Base-by-base conservation (phyloP, 2,888 invertebrate species). In the Aspidiotus destructor region DNA sequence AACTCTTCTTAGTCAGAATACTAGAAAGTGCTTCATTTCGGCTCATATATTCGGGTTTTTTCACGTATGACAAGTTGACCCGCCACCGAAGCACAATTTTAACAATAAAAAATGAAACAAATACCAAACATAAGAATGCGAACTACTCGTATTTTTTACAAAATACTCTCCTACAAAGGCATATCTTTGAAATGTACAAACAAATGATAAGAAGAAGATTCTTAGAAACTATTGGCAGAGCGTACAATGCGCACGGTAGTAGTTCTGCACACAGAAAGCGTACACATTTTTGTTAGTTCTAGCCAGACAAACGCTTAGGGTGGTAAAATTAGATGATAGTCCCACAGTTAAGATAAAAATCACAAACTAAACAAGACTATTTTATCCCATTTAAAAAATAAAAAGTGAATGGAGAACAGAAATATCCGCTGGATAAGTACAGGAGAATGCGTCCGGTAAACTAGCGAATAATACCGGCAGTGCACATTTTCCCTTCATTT, bases 271-370 rank as follows among this genome's bases (percentile, higher is more conserved):
- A 28, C 28, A 28, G 53, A 48, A 52, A 48, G 52, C 28, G 28
- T 28, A 28, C 28, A 28, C 28, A 28, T 28, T 28, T 28, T 28
- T 28, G 28, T 28, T 28, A 28, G 28, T 28, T 28, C 28, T 28
- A 28, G 28, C 28, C 28, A 28, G 28, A 28, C 28, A 28, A 62
- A 41, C 62, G 48, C 62, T 41, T 62, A 62, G 62, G 62, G 62
- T 62, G 62, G 62, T 62, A 62, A 62, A 62, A 62, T 62, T 62
- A 62, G 53, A 62, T 52, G 62, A 62, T 62, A 62, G 62, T 52
- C 62, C 62, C 42, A 52, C 62, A 62, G 62, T 62, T 62, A 62
- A 62, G 62, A 62, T 62, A 62, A 62, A 62, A 62, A 62, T 62
- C 62, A 48, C 41, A 62, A 62, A 52, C 62, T 52, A 62, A 62